These are phyloP conservation scores for Zaprionus kolodkinae DNA, from an alignment of 1,140 invertebrate genomes.

Conservation along the genomic window DNA sequence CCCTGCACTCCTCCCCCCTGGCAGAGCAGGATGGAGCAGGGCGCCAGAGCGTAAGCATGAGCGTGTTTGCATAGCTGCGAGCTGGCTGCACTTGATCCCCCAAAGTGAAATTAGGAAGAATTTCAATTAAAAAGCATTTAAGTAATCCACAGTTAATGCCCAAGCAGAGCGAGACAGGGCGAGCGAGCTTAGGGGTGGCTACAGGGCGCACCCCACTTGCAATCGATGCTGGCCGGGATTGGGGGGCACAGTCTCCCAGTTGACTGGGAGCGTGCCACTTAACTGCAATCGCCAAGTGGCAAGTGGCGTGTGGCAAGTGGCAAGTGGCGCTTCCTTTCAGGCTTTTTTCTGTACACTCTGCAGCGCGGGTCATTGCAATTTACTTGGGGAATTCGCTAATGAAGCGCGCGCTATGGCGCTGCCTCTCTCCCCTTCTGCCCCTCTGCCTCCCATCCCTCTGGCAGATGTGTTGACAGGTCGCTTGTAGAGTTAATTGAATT, in stretches of 20 bases:
- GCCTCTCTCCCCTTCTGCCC: background rate
- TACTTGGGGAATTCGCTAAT: conserved; percentile 70
- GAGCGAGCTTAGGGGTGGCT: conserved; percentile 47
- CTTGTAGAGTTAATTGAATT: conserved; percentile 79
- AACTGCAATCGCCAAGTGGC: conserved; percentile 4
- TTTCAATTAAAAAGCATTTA: conserved; percentile 83
- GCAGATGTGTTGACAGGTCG: conserved; percentile 66
- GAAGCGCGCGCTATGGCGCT: conserved; percentile 65
- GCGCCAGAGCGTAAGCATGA: conserved; percentile 76
- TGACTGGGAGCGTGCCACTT: conserved; percentile 28
- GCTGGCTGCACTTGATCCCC: conserved; percentile 79
- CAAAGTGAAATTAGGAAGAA: conserved; percentile 82
- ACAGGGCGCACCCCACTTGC: conserved; percentile 26
- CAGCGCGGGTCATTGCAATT: conserved; percentile 70
- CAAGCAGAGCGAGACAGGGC: conserved; percentile 21
- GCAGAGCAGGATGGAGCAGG: conserved; percentile 53
- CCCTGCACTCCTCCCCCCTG: no score
- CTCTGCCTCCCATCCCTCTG: background rate
- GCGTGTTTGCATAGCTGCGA: conserved; percentile 65
- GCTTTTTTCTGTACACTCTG: conserved; percentile 6
- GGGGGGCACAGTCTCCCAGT: background rate
- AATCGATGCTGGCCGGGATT: conserved; percentile 4
- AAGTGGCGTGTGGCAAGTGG: conserved; percentile 18
- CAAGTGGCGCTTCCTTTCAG: conserved; percentile 23
- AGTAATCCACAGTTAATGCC: conserved; percentile 80